Conservation (phyloP, 2,797 vertebrate species). For the Threskiornis aethiopicus region DNA sequence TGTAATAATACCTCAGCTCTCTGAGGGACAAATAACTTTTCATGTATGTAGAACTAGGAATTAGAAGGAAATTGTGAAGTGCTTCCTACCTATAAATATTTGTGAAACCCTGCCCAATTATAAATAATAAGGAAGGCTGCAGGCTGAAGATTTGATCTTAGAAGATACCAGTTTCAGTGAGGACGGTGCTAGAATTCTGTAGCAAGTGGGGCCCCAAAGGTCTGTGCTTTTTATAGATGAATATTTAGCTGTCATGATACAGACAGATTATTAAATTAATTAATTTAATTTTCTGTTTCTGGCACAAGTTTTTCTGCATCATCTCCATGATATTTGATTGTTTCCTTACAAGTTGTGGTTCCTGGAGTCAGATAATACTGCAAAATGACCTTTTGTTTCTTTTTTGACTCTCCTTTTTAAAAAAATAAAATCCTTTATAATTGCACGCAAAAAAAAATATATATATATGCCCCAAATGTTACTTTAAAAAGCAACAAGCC, state of each 20-base stretch:
- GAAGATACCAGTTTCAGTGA: not conserved
- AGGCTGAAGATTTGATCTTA: not conserved
- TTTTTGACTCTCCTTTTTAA: not conserved
- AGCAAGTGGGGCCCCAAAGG: not conserved
- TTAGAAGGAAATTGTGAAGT: not conserved
- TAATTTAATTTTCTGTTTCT: not conserved
- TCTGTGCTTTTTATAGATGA: not conserved
- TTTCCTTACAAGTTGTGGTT: not conserved
- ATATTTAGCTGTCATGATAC: not conserved
- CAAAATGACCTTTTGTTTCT: rapidly evolving
- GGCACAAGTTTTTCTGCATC: not conserved
- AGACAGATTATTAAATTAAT: not conserved
- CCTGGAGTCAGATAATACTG: not conserved
- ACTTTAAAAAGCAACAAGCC: not conserved
- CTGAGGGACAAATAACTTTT: not conserved
- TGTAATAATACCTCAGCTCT: not conserved
- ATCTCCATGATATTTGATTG: not conserved
- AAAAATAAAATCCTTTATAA: not conserved
- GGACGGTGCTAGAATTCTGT: not conserved
- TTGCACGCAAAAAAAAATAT: not conserved
- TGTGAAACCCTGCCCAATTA: not conserved
- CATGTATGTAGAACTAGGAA: not conserved
- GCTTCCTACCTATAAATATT: not conserved
- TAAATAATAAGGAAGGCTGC: not conserved
- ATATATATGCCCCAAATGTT: not conserved